Conservation (phyloP, 2,113 vertebrate species). For the Sceloporus tristichus region DNA sequence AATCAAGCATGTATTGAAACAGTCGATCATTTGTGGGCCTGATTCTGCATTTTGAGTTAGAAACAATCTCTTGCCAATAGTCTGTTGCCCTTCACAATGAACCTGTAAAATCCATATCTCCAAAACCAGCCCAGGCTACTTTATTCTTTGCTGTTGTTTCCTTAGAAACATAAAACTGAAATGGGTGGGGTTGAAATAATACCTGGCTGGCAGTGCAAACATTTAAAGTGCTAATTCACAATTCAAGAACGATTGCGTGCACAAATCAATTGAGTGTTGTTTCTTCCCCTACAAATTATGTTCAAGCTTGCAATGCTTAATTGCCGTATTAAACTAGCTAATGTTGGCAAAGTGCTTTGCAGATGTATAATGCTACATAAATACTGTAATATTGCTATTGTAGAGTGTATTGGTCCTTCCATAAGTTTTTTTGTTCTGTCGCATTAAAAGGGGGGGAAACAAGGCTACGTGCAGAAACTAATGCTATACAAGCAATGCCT, state of each 20-base stretch:
- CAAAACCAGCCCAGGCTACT: neutral
- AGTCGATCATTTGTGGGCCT: neutral
- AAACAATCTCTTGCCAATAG: neutral
- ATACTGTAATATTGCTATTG: constrained; percentile 24
- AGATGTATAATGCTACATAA: constrained; percentile 32
- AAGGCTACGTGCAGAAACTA: constrained; percentile 32
- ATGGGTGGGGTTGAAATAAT: neutral
- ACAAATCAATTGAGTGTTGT: constrained; percentile 10
- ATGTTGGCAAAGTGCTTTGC: constrained; percentile 35
- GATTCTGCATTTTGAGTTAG: neutral
- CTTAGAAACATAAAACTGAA: constrained; percentile 6
- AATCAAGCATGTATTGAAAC: no score
- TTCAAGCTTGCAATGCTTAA: constrained; percentile 17
- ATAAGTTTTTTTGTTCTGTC: constrained; percentile 36
- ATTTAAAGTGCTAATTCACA: constrained; percentile 19
- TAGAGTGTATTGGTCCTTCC: constrained; percentile 28
- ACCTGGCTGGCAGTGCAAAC: neutral
- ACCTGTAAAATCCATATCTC: neutral
- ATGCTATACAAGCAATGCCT: constrained; percentile 21
- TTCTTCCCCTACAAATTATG: constrained; percentile 36
- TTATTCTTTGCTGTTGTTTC: constrained; percentile 18
- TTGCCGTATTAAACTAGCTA: constrained; percentile 36
- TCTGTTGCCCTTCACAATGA: neutral
- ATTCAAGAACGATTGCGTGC: neutral
- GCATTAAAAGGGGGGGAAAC: constrained; percentile 9